These are phyloP conservation scores for Macrosteles quadrilineatus DNA, from an alignment of 1,140 invertebrate genomes.

Conservation along the genomic window DNA sequence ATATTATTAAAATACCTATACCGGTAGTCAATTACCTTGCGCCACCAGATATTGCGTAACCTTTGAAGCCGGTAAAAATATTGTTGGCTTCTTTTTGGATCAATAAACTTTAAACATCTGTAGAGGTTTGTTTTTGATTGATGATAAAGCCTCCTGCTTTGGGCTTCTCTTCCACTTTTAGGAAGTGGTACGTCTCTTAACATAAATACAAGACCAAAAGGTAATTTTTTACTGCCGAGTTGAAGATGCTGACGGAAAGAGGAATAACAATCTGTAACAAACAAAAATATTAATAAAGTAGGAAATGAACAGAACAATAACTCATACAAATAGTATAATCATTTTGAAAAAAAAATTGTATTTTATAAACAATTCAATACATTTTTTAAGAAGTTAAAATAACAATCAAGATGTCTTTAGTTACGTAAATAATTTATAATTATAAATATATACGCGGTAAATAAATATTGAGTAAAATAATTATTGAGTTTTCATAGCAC, in stretches of 20 bases:
- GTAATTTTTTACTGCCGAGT: conserved; percentile 45
- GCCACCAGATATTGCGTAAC: conserved; percentile 79
- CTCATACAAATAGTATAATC: not conserved
- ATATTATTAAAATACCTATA: no score
- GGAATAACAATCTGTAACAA: conserved; percentile 17
- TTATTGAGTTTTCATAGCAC: no score
- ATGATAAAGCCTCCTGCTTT: conserved; percentile 25
- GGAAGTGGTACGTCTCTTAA: no score
- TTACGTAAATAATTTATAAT: no score
- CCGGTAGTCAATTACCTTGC: conserved; percentile 66
- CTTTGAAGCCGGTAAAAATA: conserved; percentile 70
- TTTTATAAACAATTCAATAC: no score
- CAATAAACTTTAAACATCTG: conserved; percentile 50
- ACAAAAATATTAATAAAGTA: not conserved
- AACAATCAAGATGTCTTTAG: no score
- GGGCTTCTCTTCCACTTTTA: not conserved
- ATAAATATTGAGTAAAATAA: no score
- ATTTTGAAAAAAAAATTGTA: no score
- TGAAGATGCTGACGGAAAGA: not conserved
- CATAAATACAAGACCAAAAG: conserved; percentile 54
- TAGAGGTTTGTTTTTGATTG: conserved; percentile 34
- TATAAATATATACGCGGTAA: no score
- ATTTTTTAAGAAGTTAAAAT: no score
- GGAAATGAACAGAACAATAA: no score
- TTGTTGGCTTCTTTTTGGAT: conserved; percentile 52